Conservation (phyloP, 2,888 invertebrate species). For the Leuctra nigra region DNA sequence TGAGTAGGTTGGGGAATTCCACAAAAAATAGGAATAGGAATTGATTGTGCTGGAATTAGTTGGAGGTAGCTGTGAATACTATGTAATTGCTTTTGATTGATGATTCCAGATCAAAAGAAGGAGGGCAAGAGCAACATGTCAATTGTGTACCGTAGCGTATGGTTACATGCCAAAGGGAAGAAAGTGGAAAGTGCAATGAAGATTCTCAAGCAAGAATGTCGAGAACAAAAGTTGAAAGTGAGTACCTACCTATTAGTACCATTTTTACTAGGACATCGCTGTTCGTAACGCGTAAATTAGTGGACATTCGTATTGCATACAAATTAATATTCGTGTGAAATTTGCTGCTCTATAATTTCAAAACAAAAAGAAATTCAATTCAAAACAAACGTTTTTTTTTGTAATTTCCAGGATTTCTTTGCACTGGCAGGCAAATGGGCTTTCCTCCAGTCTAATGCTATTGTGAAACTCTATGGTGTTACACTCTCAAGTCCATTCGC, state of each 20-base stretch:
- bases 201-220: conserved; percentile 59
- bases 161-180: conserved; percentile 68
- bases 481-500: conserved; percentile 71
- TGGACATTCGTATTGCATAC: too few species aligned
- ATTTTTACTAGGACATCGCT: too few species aligned
- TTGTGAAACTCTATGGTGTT: conserved; percentile 71
- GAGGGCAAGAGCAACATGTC: conserved; percentile 53
- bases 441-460: conserved; percentile 65
- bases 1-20: too few species aligned
- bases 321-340: too few species aligned
- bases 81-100: neutral
- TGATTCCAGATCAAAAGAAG: conserved; percentile 50
- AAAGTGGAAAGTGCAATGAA: conserved; percentile 76
- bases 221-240: conserved; percentile 56
- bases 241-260: too few species aligned
- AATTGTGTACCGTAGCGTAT: conserved; percentile 64
- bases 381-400: too few species aligned
- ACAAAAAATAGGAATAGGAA: too few species aligned
- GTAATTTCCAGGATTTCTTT: conserved; percentile 66
- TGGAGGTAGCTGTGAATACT: too few species aligned
- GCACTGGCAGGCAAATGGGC: conserved; percentile 73
- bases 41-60: too few species aligned
- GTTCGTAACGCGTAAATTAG: too few species aligned
- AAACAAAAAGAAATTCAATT: too few species aligned
- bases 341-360: too few species aligned